Evolutionary conservation across 2,113 vertebrate genomes (phyloP), one percentile per base, ranked within the genome.

Genomic region (Zingel zingel): DNA sequence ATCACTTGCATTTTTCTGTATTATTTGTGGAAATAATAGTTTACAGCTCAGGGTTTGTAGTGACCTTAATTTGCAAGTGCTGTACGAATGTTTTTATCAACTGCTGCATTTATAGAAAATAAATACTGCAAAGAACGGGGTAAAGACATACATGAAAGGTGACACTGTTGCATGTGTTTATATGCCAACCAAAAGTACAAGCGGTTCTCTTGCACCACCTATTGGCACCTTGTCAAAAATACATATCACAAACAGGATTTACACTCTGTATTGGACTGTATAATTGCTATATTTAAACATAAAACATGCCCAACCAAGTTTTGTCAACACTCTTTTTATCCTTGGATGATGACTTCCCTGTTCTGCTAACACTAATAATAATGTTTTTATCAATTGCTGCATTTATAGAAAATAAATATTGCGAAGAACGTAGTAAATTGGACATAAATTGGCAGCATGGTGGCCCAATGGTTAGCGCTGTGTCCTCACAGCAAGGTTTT

Each of bases 131-230:
- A 43, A 53, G 23, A 33, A 23, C 27, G 7, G 2, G 11, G 30
- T 43, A 7, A 3, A 62, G 8, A 13, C 18, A 47, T 6, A 1
- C 23, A 69, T 54, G 2, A 64, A 33, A 25, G 6, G 12, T 45
- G 27, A 51, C 2, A 10, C 15, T 27, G 6, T 16, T 33, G 9
- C 47, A 65, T 21, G 53, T 39, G 15, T 12, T 78, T 36, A 18
- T 21, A 50, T 2, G 18, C 5, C 8, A 43, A 51, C 4, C 23
- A 76, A 6, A 51, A 39, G 19, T 21, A 57, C 2, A 11, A 59
- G 59, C 30, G 48, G 77, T 16, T 76, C 79, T 84, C 79, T 92
- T 78, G 73, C 90, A 62, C 90, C 91, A 86, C 61, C 90, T 91
- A 74, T 45, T 87, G 88, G 84, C 18, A 33, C 2, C n/a, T 21